Evolutionary conservation across 30 jellyfish, hydroid and myxozoan species (phyloP).

Genomic region (Aurelia aurita): DNA sequence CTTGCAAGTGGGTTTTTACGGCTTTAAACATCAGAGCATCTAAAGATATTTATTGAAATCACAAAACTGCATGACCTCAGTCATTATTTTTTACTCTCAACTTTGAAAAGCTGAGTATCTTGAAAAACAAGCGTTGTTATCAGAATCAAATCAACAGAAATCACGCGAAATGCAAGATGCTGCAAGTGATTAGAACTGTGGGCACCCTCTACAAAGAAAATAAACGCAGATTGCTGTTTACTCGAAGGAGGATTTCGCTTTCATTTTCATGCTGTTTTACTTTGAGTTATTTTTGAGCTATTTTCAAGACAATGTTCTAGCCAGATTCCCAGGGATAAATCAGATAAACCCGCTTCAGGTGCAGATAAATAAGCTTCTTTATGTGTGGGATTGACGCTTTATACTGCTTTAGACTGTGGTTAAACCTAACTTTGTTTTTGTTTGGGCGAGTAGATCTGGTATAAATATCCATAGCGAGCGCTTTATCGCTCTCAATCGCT

Average conservation of each 20-base stretch:
- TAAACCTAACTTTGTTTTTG: conserved; percentile 26
- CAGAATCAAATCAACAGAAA: no score
- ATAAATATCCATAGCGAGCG: conserved; percentile 16
- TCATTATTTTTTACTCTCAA: no score
- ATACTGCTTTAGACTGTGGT: conserved; percentile 41
- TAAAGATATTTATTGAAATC: no score
- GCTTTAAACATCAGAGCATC: no score
- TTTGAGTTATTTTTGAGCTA: neutral
- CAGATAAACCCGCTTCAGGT: conserved; percentile 9
- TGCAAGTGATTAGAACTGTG: no score
- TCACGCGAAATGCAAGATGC: no score
- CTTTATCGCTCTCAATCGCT: neutral
- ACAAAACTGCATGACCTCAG: no score
- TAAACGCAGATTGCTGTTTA: no score
- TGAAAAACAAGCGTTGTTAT: no score
- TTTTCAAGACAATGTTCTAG: neutral
- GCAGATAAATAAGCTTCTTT: conserved; percentile 15
- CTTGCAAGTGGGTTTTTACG: no score
- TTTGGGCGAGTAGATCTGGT: conserved; percentile 9
- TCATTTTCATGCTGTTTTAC: neutral
- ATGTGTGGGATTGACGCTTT: conserved; percentile 20
- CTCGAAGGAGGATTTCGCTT: neutral
- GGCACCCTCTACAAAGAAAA: no score
- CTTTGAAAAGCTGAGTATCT: no score
- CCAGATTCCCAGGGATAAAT: conserved; percentile 4